These are phyloP conservation scores for Apostichopus japonicus DNA, from an alignment of 35 echinoderm and acorn worm genomes.

Conservation along the genomic window DNA sequence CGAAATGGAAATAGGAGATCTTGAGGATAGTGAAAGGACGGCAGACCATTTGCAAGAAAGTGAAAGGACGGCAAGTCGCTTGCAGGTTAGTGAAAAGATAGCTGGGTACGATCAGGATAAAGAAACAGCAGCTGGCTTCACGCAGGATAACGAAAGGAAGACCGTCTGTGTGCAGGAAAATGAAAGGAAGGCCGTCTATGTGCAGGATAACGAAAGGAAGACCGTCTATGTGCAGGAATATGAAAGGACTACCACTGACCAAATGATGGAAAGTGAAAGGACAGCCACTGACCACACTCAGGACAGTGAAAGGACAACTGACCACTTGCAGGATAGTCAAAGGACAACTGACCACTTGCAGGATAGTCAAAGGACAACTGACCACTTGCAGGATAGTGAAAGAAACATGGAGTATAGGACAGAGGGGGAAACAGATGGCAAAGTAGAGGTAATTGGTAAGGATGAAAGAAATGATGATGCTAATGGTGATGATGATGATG, in stretches of 20 bases:
- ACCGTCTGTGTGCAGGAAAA: neutral
- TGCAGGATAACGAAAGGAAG: neutral
- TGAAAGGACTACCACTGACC: neutral
- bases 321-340: neutral
- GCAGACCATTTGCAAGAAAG: neutral
- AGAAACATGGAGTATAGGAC: constrained; percentile 14
- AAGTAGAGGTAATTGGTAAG: constrained; percentile 43
- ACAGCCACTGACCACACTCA: neutral
- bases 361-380: neutral
- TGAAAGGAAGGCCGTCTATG: neutral
- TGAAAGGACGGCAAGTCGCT: neutral
- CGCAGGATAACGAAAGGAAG: neutral
- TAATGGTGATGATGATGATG: neutral
- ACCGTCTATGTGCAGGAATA: neutral
- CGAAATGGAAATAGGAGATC: neutral
- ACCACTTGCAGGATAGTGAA: constrained; percentile 2
- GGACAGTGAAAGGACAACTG: neutral
- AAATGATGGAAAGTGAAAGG: neutral
- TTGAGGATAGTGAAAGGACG: neutral
- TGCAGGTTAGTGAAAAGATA: neutral
- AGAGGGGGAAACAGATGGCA: constrained; percentile 1
- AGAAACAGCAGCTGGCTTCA: neutral
- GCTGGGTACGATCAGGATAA: neutral
- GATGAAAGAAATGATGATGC: constrained; percentile 14
- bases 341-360: neutral